Conservation (phyloP, 2,113 vertebrate species). For the Onychostoma macrolepis region DNA sequence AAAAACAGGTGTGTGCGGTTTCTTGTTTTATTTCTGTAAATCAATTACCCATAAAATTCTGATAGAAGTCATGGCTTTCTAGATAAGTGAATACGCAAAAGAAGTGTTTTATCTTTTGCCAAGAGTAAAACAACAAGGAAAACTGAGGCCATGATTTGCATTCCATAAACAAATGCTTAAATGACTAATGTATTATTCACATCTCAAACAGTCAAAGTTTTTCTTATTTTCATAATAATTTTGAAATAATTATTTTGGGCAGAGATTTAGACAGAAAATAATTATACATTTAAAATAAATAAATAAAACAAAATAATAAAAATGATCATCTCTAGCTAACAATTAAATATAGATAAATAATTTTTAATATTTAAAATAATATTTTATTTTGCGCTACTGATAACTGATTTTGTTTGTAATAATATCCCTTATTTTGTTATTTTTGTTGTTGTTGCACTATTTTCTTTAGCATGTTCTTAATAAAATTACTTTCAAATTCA, state of each 20-base stretch:
- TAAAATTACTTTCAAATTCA: neutral
- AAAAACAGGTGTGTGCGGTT: slow-evolving; percentile 49
- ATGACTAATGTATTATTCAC: slow-evolving; percentile 32
- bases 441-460: neutral
- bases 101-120: slow-evolving; percentile 44
- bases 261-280: neutral
- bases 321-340: neutral
- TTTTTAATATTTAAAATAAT: no score
- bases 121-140: slow-evolving; percentile 42
- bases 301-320: neutral
- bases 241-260: neutral
- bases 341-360: neutral
- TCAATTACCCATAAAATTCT: slow-evolving; percentile 48
- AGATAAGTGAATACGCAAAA: slow-evolving; percentile 22
- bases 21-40: slow-evolving; percentile 44
- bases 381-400: neutral
- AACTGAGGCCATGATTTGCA: slow-evolving; percentile 29
- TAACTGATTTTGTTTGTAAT: neutral
- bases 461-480: neutral
- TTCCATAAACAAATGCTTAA: slow-evolving; percentile 46
- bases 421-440: neutral
- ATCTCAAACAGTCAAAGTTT: slow-evolving; percentile 12
- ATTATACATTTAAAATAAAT: neutral
- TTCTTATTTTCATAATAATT: neutral
- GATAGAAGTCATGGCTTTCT: slow-evolving; percentile 47